phyloP scores from a whole-genome alignment of 2,797 vertebrate genomes.

The Odontamblyopus rebecca region DNA sequence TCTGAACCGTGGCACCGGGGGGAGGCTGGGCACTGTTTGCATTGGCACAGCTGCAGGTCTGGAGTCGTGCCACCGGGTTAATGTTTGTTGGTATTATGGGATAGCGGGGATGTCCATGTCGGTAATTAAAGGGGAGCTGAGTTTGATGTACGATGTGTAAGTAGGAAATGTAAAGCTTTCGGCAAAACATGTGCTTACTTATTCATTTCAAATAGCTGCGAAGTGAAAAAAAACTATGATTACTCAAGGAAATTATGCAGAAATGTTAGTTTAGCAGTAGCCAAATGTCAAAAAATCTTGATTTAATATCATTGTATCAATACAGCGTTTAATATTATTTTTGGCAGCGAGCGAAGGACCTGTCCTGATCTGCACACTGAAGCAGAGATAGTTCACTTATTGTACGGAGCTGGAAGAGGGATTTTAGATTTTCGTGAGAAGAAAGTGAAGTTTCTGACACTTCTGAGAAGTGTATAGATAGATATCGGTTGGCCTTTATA shows the following conservation, averaged over 20 bases:
- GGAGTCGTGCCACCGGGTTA: slow-evolving; percentile 34
- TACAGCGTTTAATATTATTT: background rate
- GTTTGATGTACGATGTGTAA: slow-evolving; percentile 14
- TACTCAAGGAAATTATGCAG: background rate
- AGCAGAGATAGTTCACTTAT: background rate
- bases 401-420: background rate
- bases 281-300: background rate
- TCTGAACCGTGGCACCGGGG: slow-evolving; percentile 50
- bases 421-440: background rate
- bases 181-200: background rate
- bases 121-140: slow-evolving; percentile 28
- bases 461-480: no score
- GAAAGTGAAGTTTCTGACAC: no score
- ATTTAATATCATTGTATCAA: background rate
- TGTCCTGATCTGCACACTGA: background rate
- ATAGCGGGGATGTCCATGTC: slow-evolving; percentile 31
- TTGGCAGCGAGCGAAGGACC: background rate
- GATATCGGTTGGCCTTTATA: no score
- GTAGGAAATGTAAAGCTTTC: slow-evolving; percentile 6
- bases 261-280: background rate
- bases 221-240: background rate
- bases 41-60: slow-evolving; percentile 42
- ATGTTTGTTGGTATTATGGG: slow-evolving; percentile 46
- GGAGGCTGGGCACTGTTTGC: slow-evolving; percentile 50
- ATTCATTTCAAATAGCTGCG: background rate